Conservation (phyloP, 2,113 vertebrate genomes). For the Thamnaconus septentrionalis region DNA sequence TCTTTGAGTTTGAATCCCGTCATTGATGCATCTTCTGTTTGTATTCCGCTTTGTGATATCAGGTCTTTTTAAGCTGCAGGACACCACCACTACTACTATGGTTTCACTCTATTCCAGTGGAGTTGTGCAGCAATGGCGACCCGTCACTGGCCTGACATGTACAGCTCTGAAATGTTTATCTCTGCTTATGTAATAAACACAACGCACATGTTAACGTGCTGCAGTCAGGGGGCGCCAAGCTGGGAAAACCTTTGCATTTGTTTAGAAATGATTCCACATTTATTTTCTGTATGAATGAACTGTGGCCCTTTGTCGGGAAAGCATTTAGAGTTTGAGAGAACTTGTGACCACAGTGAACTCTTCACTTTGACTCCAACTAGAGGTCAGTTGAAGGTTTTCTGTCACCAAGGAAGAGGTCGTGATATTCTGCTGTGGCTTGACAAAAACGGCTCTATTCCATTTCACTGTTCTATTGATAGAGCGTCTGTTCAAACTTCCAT, state of each 20-base stretch:
- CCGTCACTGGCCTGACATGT: not conserved
- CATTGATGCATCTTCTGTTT: no score
- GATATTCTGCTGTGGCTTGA: slow-evolving; percentile 18
- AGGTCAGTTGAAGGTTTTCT: not conserved
- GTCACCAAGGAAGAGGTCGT: slow-evolving; percentile 11
- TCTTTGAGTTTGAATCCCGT: no score
- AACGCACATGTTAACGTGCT: not conserved
- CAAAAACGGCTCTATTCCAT: slow-evolving; percentile 35
- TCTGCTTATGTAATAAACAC: slow-evolving; percentile 37
- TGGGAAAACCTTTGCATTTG: slow-evolving; percentile 7
- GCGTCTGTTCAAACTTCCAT: slow-evolving; percentile 37
- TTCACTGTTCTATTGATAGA: slow-evolving; percentile 35
- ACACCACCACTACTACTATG: no score
- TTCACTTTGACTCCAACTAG: no score
- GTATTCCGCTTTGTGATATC: no score
- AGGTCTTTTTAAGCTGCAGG: no score
- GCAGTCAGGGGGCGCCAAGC: slow-evolving; percentile 18
- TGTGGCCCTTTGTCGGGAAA: no score
- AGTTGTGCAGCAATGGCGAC: slow-evolving; percentile 6
- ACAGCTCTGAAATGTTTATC: slow-evolving; percentile 29
- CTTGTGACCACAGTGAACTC: no score
- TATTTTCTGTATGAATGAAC: not conserved
- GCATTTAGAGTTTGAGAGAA: no score
- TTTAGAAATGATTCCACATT: not conserved
- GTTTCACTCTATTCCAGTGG: no score